Evolutionary conservation across 2,113 vertebrate species (phyloP).

Genomic region (Paradoxurus hermaphroditus): DNA sequence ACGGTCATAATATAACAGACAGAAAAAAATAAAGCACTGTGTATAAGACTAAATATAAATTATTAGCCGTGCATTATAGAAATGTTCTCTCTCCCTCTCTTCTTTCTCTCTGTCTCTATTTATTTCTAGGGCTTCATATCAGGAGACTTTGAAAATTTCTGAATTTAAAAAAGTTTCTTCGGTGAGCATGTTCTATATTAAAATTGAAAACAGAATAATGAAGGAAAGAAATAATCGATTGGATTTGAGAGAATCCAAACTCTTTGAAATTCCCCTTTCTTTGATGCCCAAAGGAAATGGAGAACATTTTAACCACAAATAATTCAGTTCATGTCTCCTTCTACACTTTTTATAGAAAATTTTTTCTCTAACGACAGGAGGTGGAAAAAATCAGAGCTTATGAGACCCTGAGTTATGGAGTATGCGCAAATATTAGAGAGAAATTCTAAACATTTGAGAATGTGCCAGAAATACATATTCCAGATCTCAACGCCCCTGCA

Average conservation of each 20-base stretch:
- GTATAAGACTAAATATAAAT: neutral
- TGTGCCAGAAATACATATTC: slow-evolving; percentile 34
- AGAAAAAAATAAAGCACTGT: neutral
- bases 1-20: neutral
- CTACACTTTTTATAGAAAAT: neutral
- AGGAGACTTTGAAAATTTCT: neutral
- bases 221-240: neutral
- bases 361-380: slow-evolving; percentile 24
- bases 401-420: neutral
- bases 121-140: neutral
- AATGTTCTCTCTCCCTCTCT: neutral
- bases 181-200: neutral
- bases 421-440: neutral
- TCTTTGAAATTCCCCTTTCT: neutral
- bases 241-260: neutral
- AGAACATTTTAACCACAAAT: neutral
- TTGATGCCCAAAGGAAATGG: neutral
- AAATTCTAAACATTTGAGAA: slow-evolving; percentile 29
- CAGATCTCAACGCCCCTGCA: neutral
- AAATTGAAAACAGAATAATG: neutral
- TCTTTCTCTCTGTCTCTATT: neutral
- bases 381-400: slow-evolving; percentile 42
- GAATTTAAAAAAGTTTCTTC: neutral
- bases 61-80: neutral
- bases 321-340: neutral